A percentile compares a stretch with the other conserved stretches of the same genome.
These are phyloP conservation scores for Theristicus caerulescens DNA, from an alignment of 2,113 vertebrate species.

Conservation along the genomic window DNA sequence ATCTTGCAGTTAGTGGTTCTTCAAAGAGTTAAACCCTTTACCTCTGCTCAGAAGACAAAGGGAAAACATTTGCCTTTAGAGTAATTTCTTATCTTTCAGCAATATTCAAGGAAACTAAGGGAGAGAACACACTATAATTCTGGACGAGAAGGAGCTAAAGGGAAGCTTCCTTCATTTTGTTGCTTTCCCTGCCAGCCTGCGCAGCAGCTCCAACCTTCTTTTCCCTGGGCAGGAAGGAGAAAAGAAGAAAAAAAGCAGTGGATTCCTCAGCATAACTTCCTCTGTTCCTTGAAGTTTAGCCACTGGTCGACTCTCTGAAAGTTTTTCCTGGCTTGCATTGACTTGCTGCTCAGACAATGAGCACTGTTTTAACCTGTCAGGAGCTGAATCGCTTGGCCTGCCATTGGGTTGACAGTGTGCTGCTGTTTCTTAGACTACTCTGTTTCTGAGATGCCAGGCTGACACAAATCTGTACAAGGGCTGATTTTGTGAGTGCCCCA, in stretches of 20 bases:
- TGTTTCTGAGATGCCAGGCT: background rate
- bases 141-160: background rate
- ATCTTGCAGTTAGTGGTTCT: background rate
- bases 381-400: background rate
- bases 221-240: constrained; percentile 12
- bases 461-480: constrained; percentile 22
- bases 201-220: background rate
- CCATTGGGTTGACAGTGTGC: background rate
- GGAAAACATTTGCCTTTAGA: background rate
- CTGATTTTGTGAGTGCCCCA: constrained; percentile 4
- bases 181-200: background rate
- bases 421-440: background rate
- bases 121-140: background rate
- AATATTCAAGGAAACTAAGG: background rate
- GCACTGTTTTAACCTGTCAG: constrained; percentile 33
- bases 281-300: constrained; percentile 39
- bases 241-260: background rate
- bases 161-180: constrained; percentile 1
- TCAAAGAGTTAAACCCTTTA: background rate
- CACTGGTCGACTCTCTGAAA: constrained; percentile 7
- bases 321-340: constrained; percentile 38
- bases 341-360: constrained; percentile 32
- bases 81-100: background rate
- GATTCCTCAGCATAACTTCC: background rate
- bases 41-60: background rate